Evolutionary conservation across 2,113 vertebrate genomes (phyloP), one percentile per base, ranked within the genome.

Genomic region (Coregonus clupeaformis): DNA sequence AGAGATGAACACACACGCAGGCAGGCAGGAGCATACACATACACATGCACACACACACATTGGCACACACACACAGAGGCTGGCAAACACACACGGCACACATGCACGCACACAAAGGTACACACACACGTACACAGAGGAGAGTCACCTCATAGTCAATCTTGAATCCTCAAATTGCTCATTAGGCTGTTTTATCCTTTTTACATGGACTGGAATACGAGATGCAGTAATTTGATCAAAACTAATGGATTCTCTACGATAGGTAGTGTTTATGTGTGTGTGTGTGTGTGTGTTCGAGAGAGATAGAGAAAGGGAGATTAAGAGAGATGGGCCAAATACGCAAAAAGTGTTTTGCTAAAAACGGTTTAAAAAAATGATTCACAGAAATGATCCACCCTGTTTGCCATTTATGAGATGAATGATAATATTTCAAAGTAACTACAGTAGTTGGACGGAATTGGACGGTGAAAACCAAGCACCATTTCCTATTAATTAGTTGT

Each of bases 1-100:
- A 60, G 42, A 73, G 11, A 77, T 74, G 63, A 13, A 67, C 47
- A 72, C 25, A 57, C 57, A 74, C 49, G 27, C n/a, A 49, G 27
- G 20, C 71, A 29, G 36, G 36, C 36, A 42, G 9, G 18, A 14
- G 29, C 52, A 71, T 5, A 71, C 52, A 20, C 12, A 29, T 36
- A 29, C 49, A 29, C 49, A 6, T 27, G 11, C 29, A 18, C 5
- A 18, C 16, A 71, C 70, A 60, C 55, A 32, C 52, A n/a, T n/a
- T 60, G 27, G 59, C 16, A 57, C 52, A 11, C 49, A 71, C 49
- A 71, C 69, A 32, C 69, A 71, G 24, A 57, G 14, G 11, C 7
- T 32, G 6, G 9, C 25, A 20, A 11, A 57, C 47, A 70, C 68
- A 7, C 42, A 45, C n/a, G 1, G 49, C 68, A 55, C 68, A 70